Evolutionary conservation across 2,113 vertebrate genomes (phyloP), one percentile per base, ranked within the genome.

Genomic region (Choloepus hoffmanni): DNA sequence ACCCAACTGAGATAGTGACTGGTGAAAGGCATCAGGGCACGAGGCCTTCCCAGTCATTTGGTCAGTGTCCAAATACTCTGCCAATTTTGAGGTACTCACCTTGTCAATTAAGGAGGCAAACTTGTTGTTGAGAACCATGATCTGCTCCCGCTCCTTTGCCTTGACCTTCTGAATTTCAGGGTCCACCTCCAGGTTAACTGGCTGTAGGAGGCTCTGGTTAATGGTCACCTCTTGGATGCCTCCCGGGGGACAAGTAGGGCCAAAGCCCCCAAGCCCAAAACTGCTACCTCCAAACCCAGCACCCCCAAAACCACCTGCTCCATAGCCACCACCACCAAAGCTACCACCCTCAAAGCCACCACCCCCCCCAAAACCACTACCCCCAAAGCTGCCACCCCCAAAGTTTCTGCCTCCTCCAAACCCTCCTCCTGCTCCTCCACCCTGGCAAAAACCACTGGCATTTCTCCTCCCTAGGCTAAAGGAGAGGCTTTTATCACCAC

Each of bases 101-200:
- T 98, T 98, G 65, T 99, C 98, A 43, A 98, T 99, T 95, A 99
- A 96, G 30, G 97, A 97, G 76, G 98, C 97, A 63, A 99, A 99
- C 90, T 98, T 99, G 98, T 99, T 98, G 94, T 99, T 99, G 53
- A 99, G 99, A 87, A 97, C 98, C 36, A 99, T 99, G 97, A 99
- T 98, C 94, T 99, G 98, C 33, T 99, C 97, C 97, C 99, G 99
- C 97, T 99, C 99, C 70, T 97, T 97, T 82, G 63, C 55, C 95
- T 99, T 99, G 48, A 98, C 88, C 0, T 26, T 68, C 21, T 98
- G 96, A 96, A 98, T 77, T 0, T 97, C 91, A 77, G 98, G 98
- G 82, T 98, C 96, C 2, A 98, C 95, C 23, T 98, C 97, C 7
- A 98, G 12, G 16, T 92, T 53, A 78, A 98, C 98, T 0, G 95